These are phyloP conservation scores for Tapera naevia DNA, from an alignment of 2,797 vertebrate species.

Conservation along the genomic window DNA sequence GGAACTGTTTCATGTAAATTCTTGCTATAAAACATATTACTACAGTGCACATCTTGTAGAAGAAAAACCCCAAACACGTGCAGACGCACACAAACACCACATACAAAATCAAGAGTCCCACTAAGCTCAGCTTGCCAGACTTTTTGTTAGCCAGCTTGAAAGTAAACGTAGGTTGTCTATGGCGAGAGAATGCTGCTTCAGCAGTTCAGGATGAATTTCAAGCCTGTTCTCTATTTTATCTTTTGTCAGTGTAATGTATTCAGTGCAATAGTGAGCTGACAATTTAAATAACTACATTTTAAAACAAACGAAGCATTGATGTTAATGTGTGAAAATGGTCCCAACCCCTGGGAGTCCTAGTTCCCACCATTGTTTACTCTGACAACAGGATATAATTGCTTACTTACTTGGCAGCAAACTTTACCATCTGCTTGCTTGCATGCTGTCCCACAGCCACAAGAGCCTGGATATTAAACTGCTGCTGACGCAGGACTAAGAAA, in stretches of 20 bases:
- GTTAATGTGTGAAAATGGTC: slow-evolving; percentile 91
- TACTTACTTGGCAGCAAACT: slow-evolving; percentile 99
- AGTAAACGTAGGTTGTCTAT: slow-evolving; percentile 76
- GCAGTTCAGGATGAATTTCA: slow-evolving; percentile 80
- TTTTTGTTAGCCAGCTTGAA: slow-evolving; percentile 76
- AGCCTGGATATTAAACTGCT: slow-evolving; percentile 96
- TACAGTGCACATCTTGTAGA: not conserved
- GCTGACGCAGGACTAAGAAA: slow-evolving; percentile 97
- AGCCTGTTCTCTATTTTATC: slow-evolving; percentile 78
- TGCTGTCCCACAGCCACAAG: slow-evolving; percentile 97
- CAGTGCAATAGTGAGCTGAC: slow-evolving; percentile 76
- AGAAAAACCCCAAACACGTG: not conserved
- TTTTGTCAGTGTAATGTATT: slow-evolving; percentile 82
- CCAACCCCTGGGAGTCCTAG: slow-evolving; percentile 80
- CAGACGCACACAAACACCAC: slow-evolving; percentile 37
- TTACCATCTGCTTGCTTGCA: slow-evolving; percentile 99
- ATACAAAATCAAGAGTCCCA: slow-evolving; percentile 62
- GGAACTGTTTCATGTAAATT: not conserved
- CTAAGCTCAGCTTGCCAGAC: slow-evolving; percentile 68
- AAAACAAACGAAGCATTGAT: slow-evolving; percentile 84
- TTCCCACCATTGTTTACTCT: slow-evolving; percentile 97
- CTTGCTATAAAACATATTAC: slow-evolving; percentile 25
- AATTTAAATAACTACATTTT: slow-evolving; percentile 83
- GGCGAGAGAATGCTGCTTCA: slow-evolving; percentile 77
- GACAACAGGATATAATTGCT: slow-evolving; percentile 91